A percentile compares a stretch with the other conserved stretches of the same genome.
phyloP scores from a whole-genome alignment of 2,888 invertebrate genomes.

The Coelopa pilipes region DNA sequence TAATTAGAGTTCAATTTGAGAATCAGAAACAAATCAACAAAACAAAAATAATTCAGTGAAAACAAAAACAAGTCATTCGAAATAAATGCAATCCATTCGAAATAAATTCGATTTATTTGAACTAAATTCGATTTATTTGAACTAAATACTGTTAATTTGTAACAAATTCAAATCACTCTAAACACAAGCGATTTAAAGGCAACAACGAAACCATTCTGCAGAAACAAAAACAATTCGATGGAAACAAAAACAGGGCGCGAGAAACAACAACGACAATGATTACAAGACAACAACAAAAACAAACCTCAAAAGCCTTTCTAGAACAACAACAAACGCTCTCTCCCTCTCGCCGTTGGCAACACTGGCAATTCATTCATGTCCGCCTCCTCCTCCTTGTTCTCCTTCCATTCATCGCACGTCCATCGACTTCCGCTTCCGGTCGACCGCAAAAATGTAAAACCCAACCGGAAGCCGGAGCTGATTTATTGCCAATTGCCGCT shows the following conservation, averaged over 20 bases:
- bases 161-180: not conserved
- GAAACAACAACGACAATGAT: not conserved
- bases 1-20: too few species aligned
- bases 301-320: conserved; percentile 7
- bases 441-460: conserved; percentile 28
- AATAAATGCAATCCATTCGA: too few species aligned
- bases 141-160: too few species aligned
- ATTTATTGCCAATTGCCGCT: conserved; percentile 11
- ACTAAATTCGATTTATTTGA: too few species aligned
- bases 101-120: too few species aligned
- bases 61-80: too few species aligned
- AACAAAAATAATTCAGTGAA: too few species aligned
- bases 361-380: conserved; percentile 3
- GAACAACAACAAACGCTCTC: too few species aligned
- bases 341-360: not conserved
- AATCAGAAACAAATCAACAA: too few species aligned
- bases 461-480: conserved; percentile 8
- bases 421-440: conserved; percentile 18
- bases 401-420: not conserved
- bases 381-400: not conserved
- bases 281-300: conserved; percentile 23
- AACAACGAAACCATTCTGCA: not conserved
- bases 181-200: not conserved
- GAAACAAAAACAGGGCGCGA: not conserved
- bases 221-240: too few species aligned